Evolutionary conservation across 2,113 vertebrate genomes (phyloP).

Genomic region (Pomatorhinus ruficollis): DNA sequence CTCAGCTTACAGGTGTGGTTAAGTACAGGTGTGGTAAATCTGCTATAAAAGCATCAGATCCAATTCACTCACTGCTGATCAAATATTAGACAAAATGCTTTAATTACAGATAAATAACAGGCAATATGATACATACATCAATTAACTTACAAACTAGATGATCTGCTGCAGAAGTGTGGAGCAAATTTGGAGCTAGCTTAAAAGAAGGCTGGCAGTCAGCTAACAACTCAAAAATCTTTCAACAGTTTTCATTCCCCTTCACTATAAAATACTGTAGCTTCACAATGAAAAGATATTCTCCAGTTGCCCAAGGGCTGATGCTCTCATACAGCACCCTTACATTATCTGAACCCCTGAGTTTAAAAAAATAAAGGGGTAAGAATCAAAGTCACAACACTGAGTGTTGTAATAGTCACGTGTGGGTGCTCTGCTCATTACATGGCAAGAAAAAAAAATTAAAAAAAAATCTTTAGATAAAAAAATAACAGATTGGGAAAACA

Average conservation of each 20-base stretch:
- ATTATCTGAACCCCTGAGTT: neutral
- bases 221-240: neutral
- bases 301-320: neutral
- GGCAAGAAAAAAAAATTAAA: neutral
- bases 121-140: neutral
- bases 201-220: neutral
- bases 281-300: neutral
- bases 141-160: neutral
- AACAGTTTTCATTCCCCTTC: neutral
- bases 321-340: neutral
- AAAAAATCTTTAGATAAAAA: neutral
- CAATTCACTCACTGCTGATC: neutral
- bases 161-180: neutral
- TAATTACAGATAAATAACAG: neutral
- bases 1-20: neutral
- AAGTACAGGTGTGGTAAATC: fast-evolving
- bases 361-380: neutral
- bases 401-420: fast-evolving
- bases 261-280: neutral
- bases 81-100: neutral
- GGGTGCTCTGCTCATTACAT: neutral
- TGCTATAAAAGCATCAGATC: neutral
- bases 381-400: neutral
- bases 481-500: neutral
- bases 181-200: neutral